These are phyloP conservation scores for Sylvia atricapilla DNA, from an alignment of 2,113 vertebrate genomes.

Conservation along the genomic window DNA sequence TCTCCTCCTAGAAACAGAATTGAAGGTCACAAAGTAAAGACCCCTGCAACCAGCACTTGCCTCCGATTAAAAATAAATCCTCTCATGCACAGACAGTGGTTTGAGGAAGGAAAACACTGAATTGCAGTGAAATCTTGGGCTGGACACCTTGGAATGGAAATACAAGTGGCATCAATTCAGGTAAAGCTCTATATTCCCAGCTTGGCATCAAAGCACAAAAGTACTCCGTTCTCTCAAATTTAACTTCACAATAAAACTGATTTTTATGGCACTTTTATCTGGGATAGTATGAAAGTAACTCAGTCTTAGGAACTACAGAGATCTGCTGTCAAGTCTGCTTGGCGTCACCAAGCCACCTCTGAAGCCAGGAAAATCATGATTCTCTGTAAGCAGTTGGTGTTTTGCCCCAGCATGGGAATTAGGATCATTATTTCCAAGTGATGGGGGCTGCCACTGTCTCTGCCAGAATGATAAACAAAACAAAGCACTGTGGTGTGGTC, in stretches of 20 bases:
- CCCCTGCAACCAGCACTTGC: conserved; percentile 37
- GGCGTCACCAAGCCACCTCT: background rate
- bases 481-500: background rate
- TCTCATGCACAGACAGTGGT: conserved; percentile 41
- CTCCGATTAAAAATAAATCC: conserved; percentile 68
- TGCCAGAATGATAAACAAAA: background rate
- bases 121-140: background rate
- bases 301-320: background rate
- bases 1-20: conserved; percentile 67
- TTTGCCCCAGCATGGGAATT: background rate
- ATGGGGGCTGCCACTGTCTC: background rate
- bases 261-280: background rate
- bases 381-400: background rate
- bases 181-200: background rate
- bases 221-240: background rate
- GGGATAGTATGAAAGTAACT: background rate
- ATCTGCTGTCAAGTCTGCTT: background rate
- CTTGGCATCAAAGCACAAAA: background rate
- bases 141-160: background rate
- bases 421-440: background rate
- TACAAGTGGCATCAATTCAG: background rate
- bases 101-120: conserved; percentile 25
- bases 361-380: background rate
- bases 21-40: conserved; percentile 60
- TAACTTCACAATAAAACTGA: background rate